A percentile compares a stretch with the other conserved stretches of the same genome.
These are phyloP conservation scores for Bufotes viridis DNA, from an alignment of 2,797 vertebrate genomes.

Conservation along the genomic window DNA sequence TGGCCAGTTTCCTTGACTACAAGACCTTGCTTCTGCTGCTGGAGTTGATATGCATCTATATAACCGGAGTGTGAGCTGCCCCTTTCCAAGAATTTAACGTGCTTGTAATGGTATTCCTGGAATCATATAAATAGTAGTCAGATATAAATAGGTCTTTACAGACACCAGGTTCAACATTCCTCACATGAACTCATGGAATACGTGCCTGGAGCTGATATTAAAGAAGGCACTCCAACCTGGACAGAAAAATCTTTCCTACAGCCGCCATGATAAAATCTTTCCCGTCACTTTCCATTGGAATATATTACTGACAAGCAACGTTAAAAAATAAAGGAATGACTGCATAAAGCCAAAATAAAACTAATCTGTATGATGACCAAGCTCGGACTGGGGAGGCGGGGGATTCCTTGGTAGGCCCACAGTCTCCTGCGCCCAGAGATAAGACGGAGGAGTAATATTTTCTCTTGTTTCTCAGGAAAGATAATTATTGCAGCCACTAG, in stretches of 20 bases:
- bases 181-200: slow-evolving; percentile 51
- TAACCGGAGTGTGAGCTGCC: slow-evolving; percentile 34
- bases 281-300: not conserved
- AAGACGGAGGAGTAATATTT: too few relatives aligned
- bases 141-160: slow-evolving; percentile 59
- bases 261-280: not conserved
- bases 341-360: not conserved
- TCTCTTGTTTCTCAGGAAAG: too few relatives aligned
- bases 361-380: not conserved
- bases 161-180: slow-evolving; percentile 56
- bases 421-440: too few relatives aligned
- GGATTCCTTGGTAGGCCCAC: too few relatives aligned
- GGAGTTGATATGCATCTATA: slow-evolving; percentile 29
- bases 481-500: too few relatives aligned
- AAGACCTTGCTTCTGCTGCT: slow-evolving; percentile 25
- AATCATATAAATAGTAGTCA: slow-evolving; percentile 56
- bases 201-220: slow-evolving; percentile 36
- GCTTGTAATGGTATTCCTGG: slow-evolving; percentile 55
- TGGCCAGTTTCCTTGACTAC: slow-evolving; percentile 40
- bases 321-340: not conserved
- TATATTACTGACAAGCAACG: not conserved
- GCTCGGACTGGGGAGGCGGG: too few relatives aligned
- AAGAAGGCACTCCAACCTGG: not conserved
- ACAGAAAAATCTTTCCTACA: slow-evolving; percentile 24
- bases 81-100: slow-evolving; percentile 57